phyloP scores from a whole-genome alignment of 1,140 invertebrate genomes.

The Orius laevigatus region DNA sequence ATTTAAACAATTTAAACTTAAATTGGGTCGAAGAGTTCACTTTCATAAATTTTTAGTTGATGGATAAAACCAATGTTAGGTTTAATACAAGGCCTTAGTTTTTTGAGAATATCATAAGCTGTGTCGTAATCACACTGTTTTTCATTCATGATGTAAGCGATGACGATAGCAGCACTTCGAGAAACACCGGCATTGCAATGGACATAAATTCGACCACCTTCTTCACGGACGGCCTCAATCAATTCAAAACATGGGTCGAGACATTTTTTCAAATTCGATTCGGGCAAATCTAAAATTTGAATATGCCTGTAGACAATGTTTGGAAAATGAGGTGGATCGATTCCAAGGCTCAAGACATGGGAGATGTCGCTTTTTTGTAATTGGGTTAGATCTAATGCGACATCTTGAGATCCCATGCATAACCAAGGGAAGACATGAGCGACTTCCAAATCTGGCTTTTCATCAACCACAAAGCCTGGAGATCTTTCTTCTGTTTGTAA shows the following conservation, averaged over 20 bases:
- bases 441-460: not conserved
- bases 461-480: not conserved
- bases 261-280: slow-evolving; percentile 36
- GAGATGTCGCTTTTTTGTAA: not conserved
- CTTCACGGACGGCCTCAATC: slow-evolving; percentile 32
- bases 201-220: slow-evolving; percentile 50
- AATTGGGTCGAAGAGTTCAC: no score
- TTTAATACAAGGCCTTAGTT: slow-evolving; percentile 42
- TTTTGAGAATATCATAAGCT: slow-evolving; percentile 53
- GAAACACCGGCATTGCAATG: slow-evolving; percentile 89
- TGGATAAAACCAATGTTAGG: slow-evolving; percentile 63
- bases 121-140: slow-evolving; percentile 41
- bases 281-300: slow-evolving; percentile 51
- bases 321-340: slow-evolving; percentile 24
- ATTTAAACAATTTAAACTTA: no score
- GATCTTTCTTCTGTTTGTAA: not conserved
- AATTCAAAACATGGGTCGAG: slow-evolving; percentile 37
- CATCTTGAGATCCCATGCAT: not conserved
- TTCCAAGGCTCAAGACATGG: not conserved
- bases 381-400: not conserved
- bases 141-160: slow-evolving; percentile 66
- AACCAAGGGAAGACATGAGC: not conserved
- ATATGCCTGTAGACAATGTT: slow-evolving; percentile 35
- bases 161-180: slow-evolving; percentile 61
- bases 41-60: no score